Evolutionary conservation across 2,888 invertebrate species (phyloP).

Genomic region (Spodoptera exigua): DNA sequence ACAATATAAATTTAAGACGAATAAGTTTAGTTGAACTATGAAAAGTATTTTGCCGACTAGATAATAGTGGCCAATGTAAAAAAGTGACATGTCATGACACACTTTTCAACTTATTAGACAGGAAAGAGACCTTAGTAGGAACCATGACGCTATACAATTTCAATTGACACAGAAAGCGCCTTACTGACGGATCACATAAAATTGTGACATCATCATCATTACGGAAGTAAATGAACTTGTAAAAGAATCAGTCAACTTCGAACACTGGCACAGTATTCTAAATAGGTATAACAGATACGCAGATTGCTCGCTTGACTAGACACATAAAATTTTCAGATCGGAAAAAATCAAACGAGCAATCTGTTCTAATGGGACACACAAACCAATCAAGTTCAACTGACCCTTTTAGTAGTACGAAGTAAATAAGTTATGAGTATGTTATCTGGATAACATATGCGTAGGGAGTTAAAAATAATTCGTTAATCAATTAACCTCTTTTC

Average conservation of each 20-base stretch:
- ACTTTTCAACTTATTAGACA: slow-evolving; percentile 54
- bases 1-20: slow-evolving; percentile 6
- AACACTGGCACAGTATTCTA: slow-evolving; percentile 33
- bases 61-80: slow-evolving; percentile 55
- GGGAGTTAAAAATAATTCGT: slow-evolving; percentile 33
- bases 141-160: slow-evolving; percentile 60
- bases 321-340: slow-evolving; percentile 9
- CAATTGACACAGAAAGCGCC: slow-evolving; percentile 63
- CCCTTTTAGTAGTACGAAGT: slow-evolving; percentile 17
- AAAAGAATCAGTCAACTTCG: slow-evolving; percentile 47
- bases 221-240: slow-evolving; percentile 39
- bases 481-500: slow-evolving; percentile 49
- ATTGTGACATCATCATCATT: slow-evolving; percentile 51
- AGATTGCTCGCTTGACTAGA: slow-evolving; percentile 31
- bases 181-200: slow-evolving; percentile 65
- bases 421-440: slow-evolving; percentile 18
- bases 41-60: slow-evolving; percentile 38
- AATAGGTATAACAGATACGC: slow-evolving; percentile 18
- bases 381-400: slow-evolving; percentile 26
- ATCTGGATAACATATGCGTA: slow-evolving; percentile 25
- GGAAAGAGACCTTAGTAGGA: slow-evolving; percentile 67
- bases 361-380: slow-evolving; percentile 18
- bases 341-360: slow-evolving; percentile 24
- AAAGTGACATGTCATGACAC: slow-evolving; percentile 58
- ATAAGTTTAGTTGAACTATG: slow-evolving; percentile 11